Conservation (phyloP, 2,888 invertebrate genomes). For the Globia sparganii region DNA sequence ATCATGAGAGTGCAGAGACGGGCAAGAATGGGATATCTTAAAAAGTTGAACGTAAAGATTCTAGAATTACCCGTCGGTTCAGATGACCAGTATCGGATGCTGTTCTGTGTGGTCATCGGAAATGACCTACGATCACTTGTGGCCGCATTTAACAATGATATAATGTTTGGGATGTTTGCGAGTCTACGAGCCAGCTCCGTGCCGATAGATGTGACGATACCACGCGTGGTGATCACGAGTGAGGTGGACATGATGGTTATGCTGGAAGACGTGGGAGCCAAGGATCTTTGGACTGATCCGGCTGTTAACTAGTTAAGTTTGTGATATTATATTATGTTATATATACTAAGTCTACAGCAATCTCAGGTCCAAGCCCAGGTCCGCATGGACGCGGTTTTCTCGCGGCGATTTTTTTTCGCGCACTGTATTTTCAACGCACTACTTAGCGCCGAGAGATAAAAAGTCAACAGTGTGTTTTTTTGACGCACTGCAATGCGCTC, state of each 20-base stretch:
- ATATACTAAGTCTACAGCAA: too few species aligned
- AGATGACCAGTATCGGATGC: conserved; percentile 57
- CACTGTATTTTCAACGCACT: too few species aligned
- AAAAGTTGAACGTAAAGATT: conserved; percentile 36
- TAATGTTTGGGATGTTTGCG: conserved; percentile 40
- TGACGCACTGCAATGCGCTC: too few species aligned
- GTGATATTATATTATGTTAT: background rate
- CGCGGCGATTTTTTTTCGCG: too few species aligned
- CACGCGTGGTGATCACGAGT: conserved; percentile 56
- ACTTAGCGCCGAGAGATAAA: too few species aligned
- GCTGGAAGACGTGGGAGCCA: conserved; percentile 59
- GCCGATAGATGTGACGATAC: conserved; percentile 65
- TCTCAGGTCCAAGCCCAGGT: background rate
- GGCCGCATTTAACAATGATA: background rate
- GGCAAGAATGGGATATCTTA: conserved; percentile 49
- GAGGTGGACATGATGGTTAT: conserved; percentile 61
- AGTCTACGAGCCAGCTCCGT: conserved; percentile 40
- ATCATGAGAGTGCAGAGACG: conserved; percentile 59
- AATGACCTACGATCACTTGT: conserved; percentile 15
- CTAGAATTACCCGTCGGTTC: conserved; percentile 63
- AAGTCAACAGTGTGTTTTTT: too few species aligned
- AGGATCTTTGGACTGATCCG: conserved; percentile 62
- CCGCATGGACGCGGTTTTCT: too few species aligned
- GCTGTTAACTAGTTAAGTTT: conserved; percentile 61
- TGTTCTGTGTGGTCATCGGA: conserved; percentile 45